Conservation (phyloP, 2,113 vertebrate species). For the Cranoglanis bouderius region DNA sequence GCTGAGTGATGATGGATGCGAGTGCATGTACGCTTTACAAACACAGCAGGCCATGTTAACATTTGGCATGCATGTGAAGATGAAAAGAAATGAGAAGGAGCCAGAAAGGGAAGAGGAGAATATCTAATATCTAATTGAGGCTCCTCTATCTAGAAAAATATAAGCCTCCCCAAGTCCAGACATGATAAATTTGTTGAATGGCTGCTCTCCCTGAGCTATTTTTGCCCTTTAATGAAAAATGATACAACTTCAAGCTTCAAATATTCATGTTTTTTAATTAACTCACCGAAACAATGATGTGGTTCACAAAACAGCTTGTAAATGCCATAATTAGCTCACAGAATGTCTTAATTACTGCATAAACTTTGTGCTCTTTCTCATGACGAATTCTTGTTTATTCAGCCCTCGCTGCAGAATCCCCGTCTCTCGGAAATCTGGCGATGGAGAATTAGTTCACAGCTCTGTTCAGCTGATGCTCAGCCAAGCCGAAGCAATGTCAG, state of each 20-base stretch:
- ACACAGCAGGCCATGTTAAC: slow-evolving; percentile 15
- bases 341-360: neutral
- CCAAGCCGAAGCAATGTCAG: slow-evolving; percentile 63
- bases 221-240: slow-evolving; percentile 67
- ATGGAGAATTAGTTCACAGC: slow-evolving; percentile 42
- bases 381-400: slow-evolving; percentile 18
- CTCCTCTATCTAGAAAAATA: slow-evolving; percentile 49
- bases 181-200: slow-evolving; percentile 60
- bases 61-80: slow-evolving; percentile 26
- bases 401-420: slow-evolving; percentile 2
- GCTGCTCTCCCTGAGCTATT: slow-evolving; percentile 71
- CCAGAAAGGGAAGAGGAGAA: neutral
- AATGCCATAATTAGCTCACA: neutral
- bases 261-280: slow-evolving; percentile 61
- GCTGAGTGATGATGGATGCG: neutral
- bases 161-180: slow-evolving; percentile 62
- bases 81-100: slow-evolving; percentile 19
- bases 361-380: neutral
- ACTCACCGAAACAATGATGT: neutral
- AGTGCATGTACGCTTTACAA: neutral
- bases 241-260: slow-evolving; percentile 64
- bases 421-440: slow-evolving; percentile 44
- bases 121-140: neutral
- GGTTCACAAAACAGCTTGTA: slow-evolving; percentile 1
- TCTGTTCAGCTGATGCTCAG: slow-evolving; percentile 55